Evolutionary conservation across 2,888 invertebrate genomes (phyloP).

Genomic region (Thalpophila matura): DNA sequence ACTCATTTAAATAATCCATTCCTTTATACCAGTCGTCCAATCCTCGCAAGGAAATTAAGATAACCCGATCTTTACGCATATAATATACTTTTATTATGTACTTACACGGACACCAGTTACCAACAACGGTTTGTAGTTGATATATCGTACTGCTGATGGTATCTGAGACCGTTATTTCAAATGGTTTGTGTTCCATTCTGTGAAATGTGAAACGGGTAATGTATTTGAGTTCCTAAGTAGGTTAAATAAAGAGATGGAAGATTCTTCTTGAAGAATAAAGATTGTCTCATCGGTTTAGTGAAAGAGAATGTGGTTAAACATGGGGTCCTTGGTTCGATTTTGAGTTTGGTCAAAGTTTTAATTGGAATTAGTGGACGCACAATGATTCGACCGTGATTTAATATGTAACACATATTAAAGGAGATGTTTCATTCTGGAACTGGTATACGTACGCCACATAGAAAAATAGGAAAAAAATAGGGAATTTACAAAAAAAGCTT

Average conservation of each 20-base stretch:
- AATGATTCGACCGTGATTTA: too few relatives aligned
- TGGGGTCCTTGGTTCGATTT: too few relatives aligned
- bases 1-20: conserved; percentile 20
- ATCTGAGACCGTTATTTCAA: conserved; percentile 48
- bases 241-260: not conserved
- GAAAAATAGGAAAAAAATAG: too few relatives aligned
- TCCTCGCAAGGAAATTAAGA: conserved; percentile 33
- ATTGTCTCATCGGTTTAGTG: too few relatives aligned
- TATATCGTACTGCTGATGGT: conserved; percentile 36
- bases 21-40: not conserved
- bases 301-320: too few relatives aligned
- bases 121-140: conserved; percentile 34
- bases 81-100: conserved; percentile 53
- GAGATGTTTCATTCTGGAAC: too few relatives aligned
- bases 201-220: conserved; percentile 26
- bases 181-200: conserved; percentile 47
- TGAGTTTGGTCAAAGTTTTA: too few relatives aligned
- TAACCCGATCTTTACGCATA: conserved; percentile 35
- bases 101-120: conserved; percentile 36
- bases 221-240: conserved; percentile 12
- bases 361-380: too few relatives aligned
- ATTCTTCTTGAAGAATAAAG: too few relatives aligned
- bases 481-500: too few relatives aligned
- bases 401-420: too few relatives aligned
- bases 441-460: too few relatives aligned